Conservation (phyloP, 2,113 vertebrate genomes). For the Amphiprion percula region DNA sequence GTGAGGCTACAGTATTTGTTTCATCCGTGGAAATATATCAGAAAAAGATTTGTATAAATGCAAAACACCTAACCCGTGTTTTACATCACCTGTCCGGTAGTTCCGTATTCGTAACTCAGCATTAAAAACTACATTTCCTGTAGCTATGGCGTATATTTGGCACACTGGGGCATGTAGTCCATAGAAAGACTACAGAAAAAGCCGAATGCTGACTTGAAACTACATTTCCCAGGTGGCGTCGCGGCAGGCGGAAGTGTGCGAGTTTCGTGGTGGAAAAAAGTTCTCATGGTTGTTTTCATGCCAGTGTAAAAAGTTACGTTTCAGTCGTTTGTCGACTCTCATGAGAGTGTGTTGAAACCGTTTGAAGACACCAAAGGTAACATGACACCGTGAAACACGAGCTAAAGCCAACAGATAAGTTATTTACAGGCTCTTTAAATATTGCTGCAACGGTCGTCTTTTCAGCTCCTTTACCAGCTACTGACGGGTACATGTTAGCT, state of each 20-base stretch:
- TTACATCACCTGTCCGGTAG: neutral
- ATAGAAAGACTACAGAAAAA: rapidly evolving
- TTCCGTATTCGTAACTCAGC: conserved; percentile 64
- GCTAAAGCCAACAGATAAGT: neutral
- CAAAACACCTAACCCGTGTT: conserved; percentile 9
- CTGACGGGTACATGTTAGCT: neutral
- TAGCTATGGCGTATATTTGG: rapidly evolving
- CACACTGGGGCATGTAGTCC: conserved; percentile 55
- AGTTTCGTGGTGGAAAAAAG: conserved; percentile 74
- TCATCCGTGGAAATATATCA: neutral
- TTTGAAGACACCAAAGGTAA: conserved; percentile 61
- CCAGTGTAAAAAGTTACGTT: conserved; percentile 58
- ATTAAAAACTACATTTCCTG: conserved; percentile 57
- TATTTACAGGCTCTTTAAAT: neutral
- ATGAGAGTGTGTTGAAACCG: conserved; percentile 27
- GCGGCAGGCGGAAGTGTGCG: conserved; percentile 54
- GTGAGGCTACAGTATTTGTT: neutral
- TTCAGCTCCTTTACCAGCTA: neutral
- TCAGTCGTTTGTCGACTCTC: conserved; percentile 16
- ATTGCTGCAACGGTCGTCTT: neutral
- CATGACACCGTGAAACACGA: neutral
- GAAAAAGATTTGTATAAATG: conserved; percentile 18
- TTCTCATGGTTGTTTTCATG: conserved; percentile 72
- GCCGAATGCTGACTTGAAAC: neutral
- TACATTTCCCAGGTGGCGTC: conserved; percentile 49